These are phyloP conservation scores for Penaeus japonicus DNA, from an alignment of 1,140 invertebrate genomes.

Conservation along the genomic window DNA sequence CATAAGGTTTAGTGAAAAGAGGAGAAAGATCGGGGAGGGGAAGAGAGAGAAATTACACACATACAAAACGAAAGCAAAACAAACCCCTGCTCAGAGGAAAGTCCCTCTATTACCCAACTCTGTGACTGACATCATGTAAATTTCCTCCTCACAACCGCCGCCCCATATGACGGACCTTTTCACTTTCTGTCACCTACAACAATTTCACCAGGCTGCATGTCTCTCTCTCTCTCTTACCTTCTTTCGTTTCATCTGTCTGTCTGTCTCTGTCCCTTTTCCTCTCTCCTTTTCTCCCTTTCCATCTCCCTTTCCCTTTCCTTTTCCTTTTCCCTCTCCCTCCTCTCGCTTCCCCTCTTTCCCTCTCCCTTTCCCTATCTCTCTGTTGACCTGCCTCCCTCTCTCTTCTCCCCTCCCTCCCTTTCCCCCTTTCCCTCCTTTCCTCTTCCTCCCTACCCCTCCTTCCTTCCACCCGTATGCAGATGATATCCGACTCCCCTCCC, in stretches of 20 bases:
- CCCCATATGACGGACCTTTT: background rate
- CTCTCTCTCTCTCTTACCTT: background rate
- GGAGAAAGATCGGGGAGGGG: too few relatives aligned
- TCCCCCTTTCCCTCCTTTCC: background rate
- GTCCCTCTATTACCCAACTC: too few relatives aligned
- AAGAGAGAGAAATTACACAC: too few relatives aligned
- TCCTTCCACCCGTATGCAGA: background rate
- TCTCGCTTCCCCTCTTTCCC: background rate
- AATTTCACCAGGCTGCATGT: background rate
- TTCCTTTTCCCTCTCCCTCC: background rate
- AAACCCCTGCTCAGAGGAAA: too few relatives aligned
- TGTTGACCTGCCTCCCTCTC: background rate
- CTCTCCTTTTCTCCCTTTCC: background rate
- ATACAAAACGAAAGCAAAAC: too few relatives aligned
- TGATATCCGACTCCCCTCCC: too few relatives aligned
- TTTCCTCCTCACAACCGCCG: too few relatives aligned
- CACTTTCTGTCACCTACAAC: background rate
- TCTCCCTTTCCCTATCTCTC: background rate
- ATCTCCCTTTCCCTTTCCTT: background rate
- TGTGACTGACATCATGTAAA: too few relatives aligned
- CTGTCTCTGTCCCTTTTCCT: background rate
- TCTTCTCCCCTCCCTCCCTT: background rate
- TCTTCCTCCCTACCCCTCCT: background rate
- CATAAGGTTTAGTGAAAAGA: too few relatives aligned
- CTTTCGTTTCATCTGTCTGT: background rate